phyloP scores from a whole-genome alignment of 2,888 invertebrate species.

The Agrotis segetum region DNA sequence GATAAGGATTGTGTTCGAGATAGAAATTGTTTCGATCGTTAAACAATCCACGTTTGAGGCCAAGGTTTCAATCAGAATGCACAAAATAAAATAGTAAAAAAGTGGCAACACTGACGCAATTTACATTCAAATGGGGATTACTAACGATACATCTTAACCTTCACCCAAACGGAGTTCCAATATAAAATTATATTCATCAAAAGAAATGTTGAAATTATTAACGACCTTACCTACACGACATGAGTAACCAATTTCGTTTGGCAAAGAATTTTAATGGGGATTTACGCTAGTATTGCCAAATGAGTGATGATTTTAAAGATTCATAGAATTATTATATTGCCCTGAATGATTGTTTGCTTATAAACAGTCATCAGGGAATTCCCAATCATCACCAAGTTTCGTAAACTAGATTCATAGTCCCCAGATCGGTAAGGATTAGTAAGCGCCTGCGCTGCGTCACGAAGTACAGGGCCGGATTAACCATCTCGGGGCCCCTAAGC shows the following conservation, averaged over 20 bases:
- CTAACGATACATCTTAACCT: constrained; percentile 28
- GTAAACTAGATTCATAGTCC: background rate
- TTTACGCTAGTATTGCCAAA: constrained; percentile 12
- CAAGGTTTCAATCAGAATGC: constrained; percentile 44
- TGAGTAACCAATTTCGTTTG: constrained; percentile 20
- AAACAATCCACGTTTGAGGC: constrained; percentile 22
- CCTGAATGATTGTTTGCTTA: background rate
- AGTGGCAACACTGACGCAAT: constrained; percentile 53
- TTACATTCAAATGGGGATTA: constrained; percentile 23
- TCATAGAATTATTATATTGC: background rate
- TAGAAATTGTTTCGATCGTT: too few species aligned
- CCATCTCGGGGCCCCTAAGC: too few species aligned
- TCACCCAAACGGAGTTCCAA: constrained; percentile 27
- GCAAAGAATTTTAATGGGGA: background rate
- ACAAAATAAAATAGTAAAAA: background rate
- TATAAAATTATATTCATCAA: constrained; percentile 8
- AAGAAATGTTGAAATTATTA: constrained; percentile 36
- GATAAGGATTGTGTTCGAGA: too few species aligned
- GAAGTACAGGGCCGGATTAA: too few species aligned
- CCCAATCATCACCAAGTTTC: background rate
- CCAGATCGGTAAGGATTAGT: too few species aligned
- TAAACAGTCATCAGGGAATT: background rate
- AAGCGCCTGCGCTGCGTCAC: too few species aligned
- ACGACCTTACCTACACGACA: background rate
- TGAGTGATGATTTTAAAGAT: background rate